Conservation (phyloP, 2,113 vertebrate species). For the Eretmochelys imbricata region DNA sequence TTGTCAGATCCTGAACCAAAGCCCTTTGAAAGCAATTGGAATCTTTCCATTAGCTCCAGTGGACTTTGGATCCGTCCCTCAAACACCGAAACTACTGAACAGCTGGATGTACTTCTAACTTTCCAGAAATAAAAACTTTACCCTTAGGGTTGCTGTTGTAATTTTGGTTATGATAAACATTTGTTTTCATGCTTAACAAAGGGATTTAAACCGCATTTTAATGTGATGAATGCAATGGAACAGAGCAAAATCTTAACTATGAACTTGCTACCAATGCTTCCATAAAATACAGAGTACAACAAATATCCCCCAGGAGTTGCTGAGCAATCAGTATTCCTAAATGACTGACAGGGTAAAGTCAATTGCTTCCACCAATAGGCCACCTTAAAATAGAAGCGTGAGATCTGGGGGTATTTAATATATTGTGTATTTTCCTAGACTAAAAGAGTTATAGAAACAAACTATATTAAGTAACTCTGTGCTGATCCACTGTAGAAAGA, state of each 20-base stretch:
- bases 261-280: not conserved
- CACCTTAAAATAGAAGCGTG: not conserved
- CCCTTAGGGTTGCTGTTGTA: not conserved
- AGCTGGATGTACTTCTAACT: not conserved
- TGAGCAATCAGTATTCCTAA: not conserved
- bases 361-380: not conserved
- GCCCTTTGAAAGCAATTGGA: not conserved
- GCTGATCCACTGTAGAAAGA: not conserved
- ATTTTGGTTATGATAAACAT: not conserved
- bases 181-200: not conserved
- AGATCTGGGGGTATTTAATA: not conserved
- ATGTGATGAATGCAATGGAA: not conserved
- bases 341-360: not conserved
- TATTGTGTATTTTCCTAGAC: not conserved
- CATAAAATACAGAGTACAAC: not conserved
- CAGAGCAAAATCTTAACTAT: not conserved
- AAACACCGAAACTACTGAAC: not conserved
- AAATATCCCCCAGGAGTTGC: not conserved
- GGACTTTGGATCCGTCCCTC: not conserved
- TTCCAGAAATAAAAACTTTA: not conserved
- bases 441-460: not conserved
- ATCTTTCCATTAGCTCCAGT: not conserved
- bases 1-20: not conserved
- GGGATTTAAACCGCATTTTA: not conserved
- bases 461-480: slow-evolving; percentile 13